Conservation (phyloP, 1,140 invertebrate species). For the Archivesica marissinica region DNA sequence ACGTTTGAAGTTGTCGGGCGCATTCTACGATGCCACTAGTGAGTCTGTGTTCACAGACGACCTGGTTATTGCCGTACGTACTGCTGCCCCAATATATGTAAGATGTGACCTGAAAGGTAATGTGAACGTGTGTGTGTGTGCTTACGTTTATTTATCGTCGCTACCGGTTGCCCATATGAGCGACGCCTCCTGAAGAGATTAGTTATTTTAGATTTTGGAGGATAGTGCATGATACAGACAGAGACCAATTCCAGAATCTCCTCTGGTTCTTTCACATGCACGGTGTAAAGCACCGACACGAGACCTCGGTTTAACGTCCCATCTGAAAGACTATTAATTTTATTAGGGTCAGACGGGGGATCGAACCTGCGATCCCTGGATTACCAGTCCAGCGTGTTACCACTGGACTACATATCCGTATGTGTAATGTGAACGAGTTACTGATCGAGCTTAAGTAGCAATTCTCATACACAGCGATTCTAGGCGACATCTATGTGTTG, state of each 20-base stretch:
- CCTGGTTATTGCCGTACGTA: slow-evolving; percentile 9
- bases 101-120: neutral
- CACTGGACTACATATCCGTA: too few species aligned
- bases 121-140: neutral
- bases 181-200: too few species aligned
- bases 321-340: too few species aligned
- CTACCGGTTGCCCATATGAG: too few species aligned
- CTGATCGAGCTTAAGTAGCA: too few species aligned
- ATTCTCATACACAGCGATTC: too few species aligned
- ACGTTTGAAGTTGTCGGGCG: slow-evolving; percentile 50
- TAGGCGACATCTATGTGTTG: too few species aligned
- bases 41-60: slow-evolving; percentile 30
- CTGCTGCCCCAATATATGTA: neutral
- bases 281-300: neutral
- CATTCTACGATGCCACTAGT: slow-evolving; percentile 52
- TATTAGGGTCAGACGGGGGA: too few species aligned
- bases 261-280: neutral
- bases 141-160: neutral
- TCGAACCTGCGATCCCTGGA: too few species aligned
- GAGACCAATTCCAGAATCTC: neutral
- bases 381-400: too few species aligned
- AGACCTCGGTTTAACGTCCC: too few species aligned
- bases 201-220: neutral
- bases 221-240: neutral
- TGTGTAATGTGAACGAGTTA: too few species aligned